phyloP scores from a whole-genome alignment of 2,113 vertebrate species.

The Scomber colias region DNA sequence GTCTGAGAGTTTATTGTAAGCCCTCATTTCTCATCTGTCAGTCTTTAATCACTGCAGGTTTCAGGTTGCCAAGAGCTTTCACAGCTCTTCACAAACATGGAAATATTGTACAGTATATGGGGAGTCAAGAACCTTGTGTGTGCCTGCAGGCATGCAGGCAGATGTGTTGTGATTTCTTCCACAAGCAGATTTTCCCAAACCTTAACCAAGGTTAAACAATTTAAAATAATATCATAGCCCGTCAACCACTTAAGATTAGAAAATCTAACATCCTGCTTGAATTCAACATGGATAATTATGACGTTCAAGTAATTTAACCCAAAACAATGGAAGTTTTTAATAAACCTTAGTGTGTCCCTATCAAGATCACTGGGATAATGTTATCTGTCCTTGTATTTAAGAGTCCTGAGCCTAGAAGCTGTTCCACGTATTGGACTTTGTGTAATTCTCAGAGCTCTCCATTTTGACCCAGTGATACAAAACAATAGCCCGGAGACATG shows the following conservation, averaged over 20 bases:
- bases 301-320: conserved; percentile 1
- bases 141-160: conserved; percentile 19
- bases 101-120: not conserved
- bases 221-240: conserved; percentile 31
- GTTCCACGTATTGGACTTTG: conserved; percentile 41
- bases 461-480: conserved; percentile 62
- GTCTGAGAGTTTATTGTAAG: conserved; percentile 47
- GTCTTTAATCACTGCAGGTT: conserved; percentile 55
- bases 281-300: conserved; percentile 32
- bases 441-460: conserved; percentile 37
- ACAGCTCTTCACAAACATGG: conserved; percentile 2
- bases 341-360: conserved; percentile 45
- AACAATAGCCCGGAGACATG: conserved; percentile 45
- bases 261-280: conserved; percentile 55
- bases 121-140: conserved; percentile 3
- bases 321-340: conserved; percentile 72
- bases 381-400: conserved; percentile 76
- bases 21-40: conserved; percentile 57
- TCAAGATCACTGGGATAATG: conserved; percentile 55
- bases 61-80: not conserved
- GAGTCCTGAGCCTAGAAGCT: conserved; percentile 16
- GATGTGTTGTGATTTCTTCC: conserved; percentile 11
- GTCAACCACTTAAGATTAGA: conserved; percentile 60
- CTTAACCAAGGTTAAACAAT: conserved; percentile 47
- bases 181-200: conserved; percentile 24